Conservation (phyloP, 2,888 invertebrate genomes). For the Idaea dimidiata region DNA sequence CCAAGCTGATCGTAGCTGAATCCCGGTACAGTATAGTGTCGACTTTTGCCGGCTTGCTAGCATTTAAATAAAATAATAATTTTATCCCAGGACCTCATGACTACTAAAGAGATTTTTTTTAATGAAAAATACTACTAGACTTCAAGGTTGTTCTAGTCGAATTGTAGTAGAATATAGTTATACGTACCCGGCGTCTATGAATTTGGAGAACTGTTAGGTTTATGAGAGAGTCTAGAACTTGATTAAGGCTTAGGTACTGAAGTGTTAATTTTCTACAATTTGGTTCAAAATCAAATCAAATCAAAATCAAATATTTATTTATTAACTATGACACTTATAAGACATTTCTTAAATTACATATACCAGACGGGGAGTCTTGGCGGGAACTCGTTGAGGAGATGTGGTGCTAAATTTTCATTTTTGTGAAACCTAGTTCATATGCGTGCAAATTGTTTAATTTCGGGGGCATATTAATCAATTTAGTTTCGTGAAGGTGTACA, state of each 20-base stretch:
- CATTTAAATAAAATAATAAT: conserved; percentile 69
- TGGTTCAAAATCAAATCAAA: not conserved
- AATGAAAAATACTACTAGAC: conserved; percentile 41
- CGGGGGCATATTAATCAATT: no score
- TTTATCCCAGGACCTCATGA: conserved; percentile 49
- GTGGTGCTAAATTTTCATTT: no score
- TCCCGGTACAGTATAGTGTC: conserved; percentile 19
- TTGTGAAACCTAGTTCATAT: no score
- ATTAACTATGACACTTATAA: no score
- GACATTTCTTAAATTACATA: no score
- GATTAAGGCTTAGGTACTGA: not conserved
- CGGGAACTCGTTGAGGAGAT: no score
- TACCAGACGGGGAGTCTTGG: no score
- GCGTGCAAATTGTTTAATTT: no score
- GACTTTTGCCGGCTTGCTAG: conserved; percentile 11
- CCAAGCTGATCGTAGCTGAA: conserved; percentile 24
- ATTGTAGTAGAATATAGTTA: conserved; percentile 46
- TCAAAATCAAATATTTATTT: no score
- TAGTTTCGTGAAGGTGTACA: no score
- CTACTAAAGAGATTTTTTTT: conserved; percentile 27
- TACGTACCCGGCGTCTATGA: conserved; percentile 29
- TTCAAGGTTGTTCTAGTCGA: conserved; percentile 49
- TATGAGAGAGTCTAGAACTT: not conserved
- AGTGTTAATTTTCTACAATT: not conserved
- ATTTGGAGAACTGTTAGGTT: conserved; percentile 13